phyloP scores from a whole-genome alignment of 92 coral and sea anemone genomes.

The Anthopleura xanthogrammica region DNA sequence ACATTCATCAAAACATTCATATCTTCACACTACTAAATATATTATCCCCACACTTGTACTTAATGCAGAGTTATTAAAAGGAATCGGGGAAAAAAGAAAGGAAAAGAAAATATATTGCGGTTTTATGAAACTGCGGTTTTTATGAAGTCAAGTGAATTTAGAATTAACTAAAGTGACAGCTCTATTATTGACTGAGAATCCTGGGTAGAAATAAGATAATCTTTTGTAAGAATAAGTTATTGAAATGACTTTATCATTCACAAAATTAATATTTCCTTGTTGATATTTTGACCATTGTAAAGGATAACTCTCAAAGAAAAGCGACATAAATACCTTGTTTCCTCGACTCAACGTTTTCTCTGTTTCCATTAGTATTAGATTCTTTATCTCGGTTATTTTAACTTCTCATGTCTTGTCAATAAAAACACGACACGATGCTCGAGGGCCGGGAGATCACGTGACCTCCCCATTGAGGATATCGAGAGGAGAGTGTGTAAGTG shows the following conservation, averaged over 20 bases:
- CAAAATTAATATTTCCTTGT: not conserved
- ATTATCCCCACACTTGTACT: not conserved
- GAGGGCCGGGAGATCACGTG: slow-evolving; percentile 4
- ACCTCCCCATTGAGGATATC: not conserved
- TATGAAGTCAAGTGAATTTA: not conserved
- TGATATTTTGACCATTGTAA: not conserved
- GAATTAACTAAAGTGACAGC: not conserved
- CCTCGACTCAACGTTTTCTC: not conserved
- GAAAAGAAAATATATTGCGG: not conserved
- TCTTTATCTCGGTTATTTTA: not conserved
- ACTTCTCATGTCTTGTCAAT: not conserved
- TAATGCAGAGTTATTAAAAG: not conserved
- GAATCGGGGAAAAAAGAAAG: not conserved
- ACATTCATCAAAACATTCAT: not conserved
- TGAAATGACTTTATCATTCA: not conserved
- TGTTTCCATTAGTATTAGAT: not conserved
- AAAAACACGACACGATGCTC: not conserved
- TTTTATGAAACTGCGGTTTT: slow-evolving; percentile 4
- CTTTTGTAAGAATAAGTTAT: not conserved
- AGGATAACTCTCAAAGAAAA: not conserved
- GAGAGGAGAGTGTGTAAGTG: not conserved
- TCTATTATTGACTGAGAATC: not conserved
- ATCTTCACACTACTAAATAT: not conserved
- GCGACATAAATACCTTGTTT: not conserved
- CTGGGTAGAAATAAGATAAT: not conserved